Evolutionary conservation across 2,113 vertebrate species (phyloP), one percentile per base, ranked within the genome.

Genomic region (Pardalotus punctatus): DNA sequence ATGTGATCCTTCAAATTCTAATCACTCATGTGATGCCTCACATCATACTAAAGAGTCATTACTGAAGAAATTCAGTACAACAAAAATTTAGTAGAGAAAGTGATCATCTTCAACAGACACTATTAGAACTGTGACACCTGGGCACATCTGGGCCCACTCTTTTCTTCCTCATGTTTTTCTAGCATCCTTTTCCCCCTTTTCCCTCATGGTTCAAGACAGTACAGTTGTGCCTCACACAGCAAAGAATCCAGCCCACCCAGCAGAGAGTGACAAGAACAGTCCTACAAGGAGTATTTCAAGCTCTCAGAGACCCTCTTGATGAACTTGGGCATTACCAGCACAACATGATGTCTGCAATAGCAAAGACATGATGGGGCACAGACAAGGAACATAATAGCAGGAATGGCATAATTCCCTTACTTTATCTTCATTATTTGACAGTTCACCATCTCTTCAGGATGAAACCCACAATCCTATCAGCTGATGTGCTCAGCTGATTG

Each of bases 381-480:
- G 86, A 64, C 77, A 60, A 31, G 45, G 69, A 74, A 42, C 69
- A 22, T n/a, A 84, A 71, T 11, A 83, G 58, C 71, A 90, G 76
- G 33, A 86, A 86, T 25, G 16, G 51, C 71, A 31, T 81, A 19
- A 86, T 81, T 88, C 64, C 62, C 7, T 8, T 14, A 86, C 71
- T 86, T 90, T 19, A 83, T 88, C 80, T 92, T 93, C 53, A 66
- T 87, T 93, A 93, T 95, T 43, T 93, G 94, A 81, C 83, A 81
- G 64, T 43, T 93, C 40, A 45, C 36, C 48, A 50, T 40, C 61
- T 90, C 65, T 85, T 74, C 56, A 67, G 48, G 57, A 87, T 42
- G 81, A 95, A 94, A 33, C 64, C 50, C 38, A 64, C 53, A 33
- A 53, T 91, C 66, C n/a, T 91, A 91, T 38, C 91, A 79, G 61